Evolutionary conservation across 2,113 vertebrate species (phyloP), one percentile per base, ranked within the genome.

Genomic region (Platanista minor): DNA sequence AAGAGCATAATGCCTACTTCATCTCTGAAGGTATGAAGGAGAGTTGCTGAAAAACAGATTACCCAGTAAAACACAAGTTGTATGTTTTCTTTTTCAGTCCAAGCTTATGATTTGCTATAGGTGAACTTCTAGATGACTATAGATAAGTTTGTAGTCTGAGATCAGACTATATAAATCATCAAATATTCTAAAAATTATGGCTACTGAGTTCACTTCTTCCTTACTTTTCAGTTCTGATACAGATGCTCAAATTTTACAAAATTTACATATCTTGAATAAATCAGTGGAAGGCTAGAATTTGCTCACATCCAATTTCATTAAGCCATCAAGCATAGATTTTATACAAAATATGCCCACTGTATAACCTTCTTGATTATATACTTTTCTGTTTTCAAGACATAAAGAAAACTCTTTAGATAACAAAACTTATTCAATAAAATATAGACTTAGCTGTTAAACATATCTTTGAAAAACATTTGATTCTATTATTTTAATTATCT

Each of bases 131-230:
- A 67, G 33, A 67, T 67, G 66, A n/a, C 66, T 67, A 67, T 23
- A 61, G 59, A 61, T 61, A 25, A 61, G 23, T 2, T 25, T 61
- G 27, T 25, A 61, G 59, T 61, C 59, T 61, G 57, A 59, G 21
- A 61, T 78, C 7, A 23, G 31, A 6, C 29, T 83, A 57, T 21
- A 41, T 14, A 83, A 83, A 43, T 71, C 12, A 46, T 33, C 18
- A 80, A 87, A 46, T 71, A 64, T n/a, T 80, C 0, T 39, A 5
- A 61, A 78, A 69, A 33, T n/a, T n/a, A 52, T 5, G 0, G 2
- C 8, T 54, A 1, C 1, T 52, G 2, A 18, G 10, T 67, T 8
- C 7, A 13, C 0, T 59, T 6, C 13, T 69, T 20, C 27, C 11
- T 27, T 41, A 21, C 4, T 49, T 78, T 61, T 69, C 9, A 10